Percentiles rank a stretch among this genome's conserved stretches.
Conservation (phyloP, 2,888 invertebrate species). For the Lasioglossum malachurum region DNA sequence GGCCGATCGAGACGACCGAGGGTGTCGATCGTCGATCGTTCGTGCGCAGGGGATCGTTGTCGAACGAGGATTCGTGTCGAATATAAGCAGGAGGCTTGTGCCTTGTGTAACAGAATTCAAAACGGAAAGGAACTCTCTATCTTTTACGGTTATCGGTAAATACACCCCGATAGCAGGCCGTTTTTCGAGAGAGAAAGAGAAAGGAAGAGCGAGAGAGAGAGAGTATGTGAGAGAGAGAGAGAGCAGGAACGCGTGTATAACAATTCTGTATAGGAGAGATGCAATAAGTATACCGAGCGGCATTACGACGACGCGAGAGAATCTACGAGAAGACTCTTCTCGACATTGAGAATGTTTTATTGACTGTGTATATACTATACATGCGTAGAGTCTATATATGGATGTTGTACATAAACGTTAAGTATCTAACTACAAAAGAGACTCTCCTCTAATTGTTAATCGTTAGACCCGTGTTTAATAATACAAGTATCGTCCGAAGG, state of each 20-base stretch:
- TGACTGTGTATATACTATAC: slow-evolving; percentile 57
- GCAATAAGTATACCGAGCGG: slow-evolving; percentile 77
- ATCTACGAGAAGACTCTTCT: slow-evolving; percentile 37
- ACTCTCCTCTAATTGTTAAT: slow-evolving; percentile 41
- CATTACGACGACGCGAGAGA: slow-evolving; percentile 67
- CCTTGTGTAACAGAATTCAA: slow-evolving; percentile 47
- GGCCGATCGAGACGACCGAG: background rate
- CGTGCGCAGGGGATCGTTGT: background rate
- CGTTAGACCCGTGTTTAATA: slow-evolving; percentile 46
- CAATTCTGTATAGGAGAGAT: slow-evolving; percentile 64
- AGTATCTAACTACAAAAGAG: slow-evolving; percentile 30
- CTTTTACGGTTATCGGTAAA: slow-evolving; percentile 31
- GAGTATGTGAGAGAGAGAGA: background rate
- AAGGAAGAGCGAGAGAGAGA: too few relatives aligned
- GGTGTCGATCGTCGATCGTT: background rate
- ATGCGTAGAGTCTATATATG: slow-evolving; percentile 31
- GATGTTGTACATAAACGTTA: slow-evolving; percentile 65
- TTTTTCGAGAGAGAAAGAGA: background rate
- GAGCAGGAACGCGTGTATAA: slow-evolving; percentile 18
- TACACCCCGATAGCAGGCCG: slow-evolving; percentile 14
- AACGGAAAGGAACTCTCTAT: slow-evolving; percentile 7
- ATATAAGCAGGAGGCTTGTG: slow-evolving; percentile 48
- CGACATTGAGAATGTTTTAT: slow-evolving; percentile 60
- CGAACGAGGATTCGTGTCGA: slow-evolving; percentile 9
- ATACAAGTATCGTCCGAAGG: slow-evolving; percentile 41